phyloP scores from a whole-genome alignment of 1,140 invertebrate species.

The Pseudomyrmex concolor region DNA sequence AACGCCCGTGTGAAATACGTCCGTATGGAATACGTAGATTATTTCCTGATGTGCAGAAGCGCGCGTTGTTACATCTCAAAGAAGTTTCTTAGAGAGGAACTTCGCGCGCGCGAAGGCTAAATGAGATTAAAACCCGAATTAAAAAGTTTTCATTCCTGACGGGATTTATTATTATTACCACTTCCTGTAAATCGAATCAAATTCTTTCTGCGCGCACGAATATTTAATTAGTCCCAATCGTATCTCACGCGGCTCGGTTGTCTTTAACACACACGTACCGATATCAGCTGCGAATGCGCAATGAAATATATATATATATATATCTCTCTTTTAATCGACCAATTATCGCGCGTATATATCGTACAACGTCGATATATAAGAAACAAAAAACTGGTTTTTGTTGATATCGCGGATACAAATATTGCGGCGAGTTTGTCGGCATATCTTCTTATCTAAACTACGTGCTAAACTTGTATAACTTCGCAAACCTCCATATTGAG shows the following conservation, averaged over 20 bases:
- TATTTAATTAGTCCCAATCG: slow-evolving; percentile 27
- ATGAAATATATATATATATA: too few species aligned
- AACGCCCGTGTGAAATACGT: too few species aligned
- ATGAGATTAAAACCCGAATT: slow-evolving; percentile 24
- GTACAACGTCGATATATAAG: neutral
- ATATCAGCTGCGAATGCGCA: too few species aligned
- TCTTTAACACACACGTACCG: too few species aligned
- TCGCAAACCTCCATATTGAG: neutral
- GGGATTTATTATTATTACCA: slow-evolving; percentile 30
- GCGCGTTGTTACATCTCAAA: too few species aligned
- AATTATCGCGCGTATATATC: too few species aligned
- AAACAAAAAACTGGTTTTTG: too few species aligned
- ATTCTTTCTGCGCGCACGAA: neutral
- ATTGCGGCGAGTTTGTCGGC: neutral
- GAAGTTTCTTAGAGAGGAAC: too few species aligned
- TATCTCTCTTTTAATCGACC: too few species aligned
- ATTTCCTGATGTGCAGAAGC: too few species aligned
- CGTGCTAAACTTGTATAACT: neutral
- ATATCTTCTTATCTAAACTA: neutral
- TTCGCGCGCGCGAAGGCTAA: neutral
- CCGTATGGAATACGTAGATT: too few species aligned
- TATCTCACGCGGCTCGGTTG: neutral
- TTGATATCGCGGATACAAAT: neutral
- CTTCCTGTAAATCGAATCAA: slow-evolving; percentile 26
- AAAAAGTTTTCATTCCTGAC: neutral